These are phyloP conservation scores for Cochlearius cochlearius DNA, from an alignment of 2,113 vertebrate genomes.

Conservation along the genomic window DNA sequence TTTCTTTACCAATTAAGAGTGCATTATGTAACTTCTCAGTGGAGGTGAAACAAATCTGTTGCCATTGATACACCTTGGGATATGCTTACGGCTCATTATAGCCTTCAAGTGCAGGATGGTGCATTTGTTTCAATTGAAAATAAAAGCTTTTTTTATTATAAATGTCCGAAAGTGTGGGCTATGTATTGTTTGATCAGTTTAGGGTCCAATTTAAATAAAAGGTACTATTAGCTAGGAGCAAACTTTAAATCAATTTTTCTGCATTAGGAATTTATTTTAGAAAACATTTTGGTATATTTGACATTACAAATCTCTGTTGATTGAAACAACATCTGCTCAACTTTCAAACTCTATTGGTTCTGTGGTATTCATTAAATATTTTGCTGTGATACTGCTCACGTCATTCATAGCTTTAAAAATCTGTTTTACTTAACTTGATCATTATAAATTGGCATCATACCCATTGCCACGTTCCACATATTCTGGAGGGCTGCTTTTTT, in stretches of 20 bases:
- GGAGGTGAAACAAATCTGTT: slow-evolving; percentile 61
- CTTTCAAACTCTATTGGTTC: slow-evolving; percentile 59
- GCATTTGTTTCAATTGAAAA: slow-evolving; percentile 76
- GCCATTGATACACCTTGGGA: slow-evolving; percentile 65
- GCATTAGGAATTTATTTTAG: slow-evolving; percentile 72
- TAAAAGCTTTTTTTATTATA: slow-evolving; percentile 78
- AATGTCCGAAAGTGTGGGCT: slow-evolving; percentile 78
- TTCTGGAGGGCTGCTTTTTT: slow-evolving; percentile 68
- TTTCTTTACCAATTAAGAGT: slow-evolving; percentile 73
- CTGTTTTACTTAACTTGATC: slow-evolving; percentile 56
- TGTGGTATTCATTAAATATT: slow-evolving; percentile 63
- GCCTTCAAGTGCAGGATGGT: slow-evolving; percentile 68
- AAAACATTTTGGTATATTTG: slow-evolving; percentile 50
- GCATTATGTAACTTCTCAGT: slow-evolving; percentile 68
- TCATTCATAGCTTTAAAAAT: slow-evolving; percentile 61
- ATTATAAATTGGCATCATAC: slow-evolving; percentile 35
- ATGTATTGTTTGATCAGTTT: slow-evolving; percentile 73
- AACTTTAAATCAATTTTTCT: slow-evolving; percentile 59
- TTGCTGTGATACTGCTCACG: slow-evolving; percentile 60
- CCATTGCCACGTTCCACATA: slow-evolving; percentile 60
- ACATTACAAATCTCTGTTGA: slow-evolving; percentile 46
- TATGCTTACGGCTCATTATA: slow-evolving; percentile 60
- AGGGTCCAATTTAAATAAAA: slow-evolving; percentile 70
- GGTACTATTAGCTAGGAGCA: slow-evolving; percentile 60
- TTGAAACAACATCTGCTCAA: slow-evolving; percentile 65